phyloP scores from a whole-genome alignment of 2,113 vertebrate genomes.

The Malurus melanocephalus region DNA sequence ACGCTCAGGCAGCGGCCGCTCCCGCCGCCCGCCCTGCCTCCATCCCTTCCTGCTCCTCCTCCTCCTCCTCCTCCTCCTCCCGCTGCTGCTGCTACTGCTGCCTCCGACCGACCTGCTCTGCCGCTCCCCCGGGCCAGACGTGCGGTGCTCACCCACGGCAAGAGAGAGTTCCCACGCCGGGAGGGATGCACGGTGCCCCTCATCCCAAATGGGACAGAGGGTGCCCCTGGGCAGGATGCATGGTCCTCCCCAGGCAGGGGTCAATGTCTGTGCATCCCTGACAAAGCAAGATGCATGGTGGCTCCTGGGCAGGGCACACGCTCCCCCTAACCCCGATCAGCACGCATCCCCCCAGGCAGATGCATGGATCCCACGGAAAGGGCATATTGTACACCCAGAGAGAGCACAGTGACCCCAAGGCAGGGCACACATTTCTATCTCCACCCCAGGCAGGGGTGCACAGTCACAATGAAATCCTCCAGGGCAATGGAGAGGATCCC shows the following conservation, averaged over 20 bases:
- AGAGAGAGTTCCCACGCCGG: not conserved
- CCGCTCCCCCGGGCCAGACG: not conserved
- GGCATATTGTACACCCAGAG: not conserved
- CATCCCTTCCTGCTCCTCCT: conserved; percentile 50
- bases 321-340: not conserved
- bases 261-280: not conserved
- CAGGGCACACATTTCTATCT: not conserved
- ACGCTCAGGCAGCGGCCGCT: conserved; percentile 8
- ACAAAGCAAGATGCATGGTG: not conserved
- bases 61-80: not conserved
- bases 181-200: not conserved
- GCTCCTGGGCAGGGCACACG: too few relatives aligned
- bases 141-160: not conserved
- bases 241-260: not conserved
- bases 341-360: fast-evolving
- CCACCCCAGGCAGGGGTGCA: fast-evolving
- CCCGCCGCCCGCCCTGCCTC: conserved; percentile 33
- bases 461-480: too few relatives aligned
- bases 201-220: not conserved
- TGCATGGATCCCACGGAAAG: not conserved
- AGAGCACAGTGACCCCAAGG: not conserved
- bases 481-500: fast-evolving
- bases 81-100: not conserved
- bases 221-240: not conserved
- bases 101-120: not conserved